A percentile compares a stretch with the other conserved stretches of the same genome.
phyloP scores from a whole-genome alignment of 2,797 vertebrate genomes.

The Aratinga solstitialis region DNA sequence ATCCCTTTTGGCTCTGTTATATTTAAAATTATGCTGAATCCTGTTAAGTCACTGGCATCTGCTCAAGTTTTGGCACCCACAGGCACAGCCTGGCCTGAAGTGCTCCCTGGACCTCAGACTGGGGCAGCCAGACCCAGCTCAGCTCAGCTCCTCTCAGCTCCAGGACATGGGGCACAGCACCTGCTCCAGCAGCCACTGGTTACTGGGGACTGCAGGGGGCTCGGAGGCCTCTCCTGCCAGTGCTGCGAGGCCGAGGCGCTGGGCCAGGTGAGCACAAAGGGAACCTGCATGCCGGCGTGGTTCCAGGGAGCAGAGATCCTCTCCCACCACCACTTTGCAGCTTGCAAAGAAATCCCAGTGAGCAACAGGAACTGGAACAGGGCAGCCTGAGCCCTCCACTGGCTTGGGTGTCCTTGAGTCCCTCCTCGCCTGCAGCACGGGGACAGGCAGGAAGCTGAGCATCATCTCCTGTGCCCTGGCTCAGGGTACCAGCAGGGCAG shows the following conservation, averaged over 20 bases:
- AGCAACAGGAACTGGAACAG: slow-evolving; percentile 26
- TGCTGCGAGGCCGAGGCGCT: accelerated
- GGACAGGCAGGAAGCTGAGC: not conserved
- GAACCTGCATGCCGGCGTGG: accelerated
- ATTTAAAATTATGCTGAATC: not conserved
- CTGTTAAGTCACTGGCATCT: not conserved
- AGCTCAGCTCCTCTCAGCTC: not conserved
- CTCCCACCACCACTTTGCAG: not conserved
- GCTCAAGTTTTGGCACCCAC: not conserved
- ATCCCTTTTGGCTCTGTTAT: not conserved
- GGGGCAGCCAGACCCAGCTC: not conserved
- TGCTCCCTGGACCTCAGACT: not conserved
- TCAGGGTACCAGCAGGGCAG: accelerated
- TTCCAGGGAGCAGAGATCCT: not conserved
- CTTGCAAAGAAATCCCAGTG: not conserved
- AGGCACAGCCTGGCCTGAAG: not conserved
- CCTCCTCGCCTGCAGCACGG: not conserved
- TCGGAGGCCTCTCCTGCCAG: not conserved
- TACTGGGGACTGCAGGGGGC: not conserved
- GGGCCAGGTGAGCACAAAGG: not conserved
- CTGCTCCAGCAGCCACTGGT: not conserved
- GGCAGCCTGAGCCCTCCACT: not conserved
- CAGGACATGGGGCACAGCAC: not conserved
- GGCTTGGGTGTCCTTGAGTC: slow-evolving; percentile 9
- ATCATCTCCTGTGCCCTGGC: not conserved